Evolutionary conservation across 2,113 vertebrate species (phyloP).

Genomic region (Gobiocypris rarus): DNA sequence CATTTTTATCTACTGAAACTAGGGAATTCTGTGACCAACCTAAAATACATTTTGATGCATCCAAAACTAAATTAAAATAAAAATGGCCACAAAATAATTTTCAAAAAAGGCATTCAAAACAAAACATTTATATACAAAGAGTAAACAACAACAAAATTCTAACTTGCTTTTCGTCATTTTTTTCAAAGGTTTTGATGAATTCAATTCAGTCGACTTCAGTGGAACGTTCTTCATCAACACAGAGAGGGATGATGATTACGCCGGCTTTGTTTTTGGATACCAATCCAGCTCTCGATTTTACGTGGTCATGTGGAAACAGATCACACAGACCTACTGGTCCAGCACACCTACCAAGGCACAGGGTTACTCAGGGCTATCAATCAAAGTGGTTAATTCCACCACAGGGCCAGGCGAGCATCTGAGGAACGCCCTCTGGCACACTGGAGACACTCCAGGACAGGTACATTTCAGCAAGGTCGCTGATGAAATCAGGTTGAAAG

Average conservation of each 20-base stretch:
- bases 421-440: constrained; percentile 98
- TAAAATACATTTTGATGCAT: not conserved
- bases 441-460: constrained; percentile 94
- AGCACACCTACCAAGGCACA: constrained; percentile 93
- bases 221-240: constrained; percentile 99
- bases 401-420: constrained; percentile 96
- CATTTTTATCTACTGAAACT: not conserved
- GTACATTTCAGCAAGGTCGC: constrained; percentile 66
- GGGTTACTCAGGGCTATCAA: constrained; percentile 95
- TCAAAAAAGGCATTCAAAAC: not conserved
- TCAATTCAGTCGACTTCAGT: constrained; percentile 97
- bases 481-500: not conserved
- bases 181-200: constrained; percentile 90
- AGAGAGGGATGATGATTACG: constrained; percentile 96
- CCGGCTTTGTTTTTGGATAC: constrained; percentile 97
- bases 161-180: not conserved
- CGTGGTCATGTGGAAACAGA: constrained; percentile 99
- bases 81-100: too few relatives aligned
- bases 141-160: not conserved
- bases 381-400: constrained; percentile 98
- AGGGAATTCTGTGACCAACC: not conserved
- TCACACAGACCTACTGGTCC: constrained; percentile 98
- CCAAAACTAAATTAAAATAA: not conserved
- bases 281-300: constrained; percentile 99
- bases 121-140: not conserved